Evolutionary conservation across 1,140 invertebrate genomes (phyloP), one percentile per base, ranked within the genome.

Genomic region (Danaus melanippus): DNA sequence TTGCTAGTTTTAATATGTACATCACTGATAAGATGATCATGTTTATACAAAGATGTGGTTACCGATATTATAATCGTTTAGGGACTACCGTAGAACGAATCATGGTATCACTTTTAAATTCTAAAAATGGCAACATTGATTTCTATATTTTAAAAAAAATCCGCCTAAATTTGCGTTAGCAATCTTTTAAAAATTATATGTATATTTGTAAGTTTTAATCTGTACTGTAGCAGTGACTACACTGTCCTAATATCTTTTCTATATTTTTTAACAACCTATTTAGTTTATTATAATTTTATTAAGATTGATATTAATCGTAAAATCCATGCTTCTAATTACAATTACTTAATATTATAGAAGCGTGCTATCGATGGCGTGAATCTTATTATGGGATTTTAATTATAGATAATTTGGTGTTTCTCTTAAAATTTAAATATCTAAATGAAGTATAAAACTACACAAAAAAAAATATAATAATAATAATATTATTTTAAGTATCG

Each of bases 121-220:
- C n/a, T 50, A 17, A 50, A n/a, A 42, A 10, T 50, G 12, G 12
- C 11, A 50, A 10, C 21, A 32, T 32, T 32, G 21, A 32, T 32
- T 65, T 56, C 64, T 60, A 57, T 47, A 59, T 64, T 55, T 1
- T 1, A 50, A 53, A 11, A 63, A 56, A 60, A 66, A 64, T 79
- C 77, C 79, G 77, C 79, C 77, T 82, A 74, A 69, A 49, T 49
- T 71, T 69, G 65, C 69, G 66, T 66, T 74, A 71, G 66, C 66
- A 74, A 76, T 71, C 70, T 69, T 56, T 60, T 65, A 53, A 55
- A 49, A 55, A 42, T 59, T 56, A 54, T 52, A 53, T 62, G 44
- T 58, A 62, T 42, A 52, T 58, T 62, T 12, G 21, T 56, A 55
- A 49, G 45, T 51, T 60, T 55, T 51, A 9, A n/a, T 50, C 10